Evolutionary conservation across 2,113 vertebrate genomes (phyloP), one percentile per base, ranked within the genome.

Genomic region (Hepsetus odoe): DNA sequence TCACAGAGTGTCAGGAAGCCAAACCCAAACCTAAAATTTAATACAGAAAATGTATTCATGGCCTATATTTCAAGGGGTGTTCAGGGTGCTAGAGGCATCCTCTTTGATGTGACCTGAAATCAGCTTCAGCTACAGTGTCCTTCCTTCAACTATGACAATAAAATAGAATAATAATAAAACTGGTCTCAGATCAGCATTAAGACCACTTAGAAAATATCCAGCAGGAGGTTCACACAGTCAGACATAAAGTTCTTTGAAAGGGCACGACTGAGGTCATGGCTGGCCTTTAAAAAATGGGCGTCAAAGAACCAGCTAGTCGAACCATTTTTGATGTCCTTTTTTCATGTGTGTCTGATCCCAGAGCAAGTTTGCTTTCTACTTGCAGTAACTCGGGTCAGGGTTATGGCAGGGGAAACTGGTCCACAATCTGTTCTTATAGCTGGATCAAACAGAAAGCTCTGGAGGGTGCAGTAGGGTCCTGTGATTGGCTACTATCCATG

Each of bases 201-300:
- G 51, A 26, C 66, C 28, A 7, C 59, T 61, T 65, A 46, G 64
- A 42, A 55, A 32, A 56, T 38, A 14, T 42, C 22, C 56, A 62
- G 49, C 77, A 72, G 77, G 58, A 28, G 77, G 59, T 28, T 40
- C 42, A 28, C 35, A 51, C 46, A 26, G 55, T 62, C 32, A 22
- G 22, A n/a, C 42, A 46, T 13, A 68, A 80, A 56, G 53, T 56
- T 42, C 69, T 77, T 80, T 80, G 70, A 84, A 80, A 76, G 30
- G 64, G 22, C 74, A 64, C 28, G 18, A 40, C 30, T 74, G 74
- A 80, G 62, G 70, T 80, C 82, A 83, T 20, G 40, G 24, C 14
- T 83, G 78, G 76, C 82, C 74, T 84, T 84, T 77, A 74, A 56
- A 66, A 69, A 71, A 22, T 22, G 35, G 42, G 53, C 38, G 55